Conservation (phyloP, 92 coral and sea anemone genomes). For the Porites lobata region DNA sequence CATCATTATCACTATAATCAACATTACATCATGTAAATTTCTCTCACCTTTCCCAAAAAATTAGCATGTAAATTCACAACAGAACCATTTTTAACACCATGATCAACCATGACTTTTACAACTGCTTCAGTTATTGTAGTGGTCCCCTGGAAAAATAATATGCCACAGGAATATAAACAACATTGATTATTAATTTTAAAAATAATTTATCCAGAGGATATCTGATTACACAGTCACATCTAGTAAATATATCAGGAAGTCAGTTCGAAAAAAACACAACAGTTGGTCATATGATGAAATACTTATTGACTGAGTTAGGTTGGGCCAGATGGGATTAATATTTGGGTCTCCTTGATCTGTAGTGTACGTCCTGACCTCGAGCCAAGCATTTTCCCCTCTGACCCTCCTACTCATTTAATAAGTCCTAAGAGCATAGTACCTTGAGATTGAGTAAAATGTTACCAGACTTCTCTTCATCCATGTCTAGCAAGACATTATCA, state of each 20-base stretch:
- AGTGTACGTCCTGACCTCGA: background rate
- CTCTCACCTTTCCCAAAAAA: conserved; percentile 86
- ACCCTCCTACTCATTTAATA: background rate
- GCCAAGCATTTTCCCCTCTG: background rate
- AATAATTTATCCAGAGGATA: too few relatives aligned
- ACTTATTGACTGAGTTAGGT: too few relatives aligned
- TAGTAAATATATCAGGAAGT: too few relatives aligned
- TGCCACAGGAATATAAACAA: too few relatives aligned
- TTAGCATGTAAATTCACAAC: conserved; percentile 86
- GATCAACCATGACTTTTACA: conserved; percentile 88
- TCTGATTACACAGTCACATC: too few relatives aligned
- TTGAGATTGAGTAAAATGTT: conserved; percentile 88
- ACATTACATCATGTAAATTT: background rate
- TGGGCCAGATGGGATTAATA: too few relatives aligned
- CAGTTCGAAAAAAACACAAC: too few relatives aligned
- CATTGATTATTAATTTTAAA: too few relatives aligned
- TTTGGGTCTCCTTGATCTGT: too few relatives aligned
- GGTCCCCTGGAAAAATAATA: conserved; percentile 77
- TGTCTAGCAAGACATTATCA: conserved; percentile 85
- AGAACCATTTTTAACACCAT: conserved; percentile 85
- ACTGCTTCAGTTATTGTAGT: conserved; percentile 89
- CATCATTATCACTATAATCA: too few relatives aligned
- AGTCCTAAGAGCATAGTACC: conserved; percentile 43
- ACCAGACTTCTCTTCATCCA: conserved; percentile 93
- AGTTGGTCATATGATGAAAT: too few relatives aligned